Base-by-base conservation (phyloP, 2,888 invertebrate species). In the Catocala fraxini region DNA sequence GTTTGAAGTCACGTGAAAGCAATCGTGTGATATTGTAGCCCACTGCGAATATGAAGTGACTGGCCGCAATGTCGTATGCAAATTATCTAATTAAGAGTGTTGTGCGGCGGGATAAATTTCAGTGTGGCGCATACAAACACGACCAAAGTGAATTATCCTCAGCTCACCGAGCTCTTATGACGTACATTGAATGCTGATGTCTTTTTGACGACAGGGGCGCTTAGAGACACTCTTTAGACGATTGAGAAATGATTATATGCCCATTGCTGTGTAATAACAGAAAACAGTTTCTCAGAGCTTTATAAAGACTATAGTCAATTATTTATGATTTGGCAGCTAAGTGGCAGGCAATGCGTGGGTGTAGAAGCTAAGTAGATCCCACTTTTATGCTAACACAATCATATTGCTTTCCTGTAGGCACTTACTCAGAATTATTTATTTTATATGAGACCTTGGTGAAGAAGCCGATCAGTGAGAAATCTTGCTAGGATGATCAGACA, bases 141-240 rank as follows among this genome's bases (percentile, higher is more conserved):
- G 63, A 68, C 72, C 70, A 77, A 77, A 80, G 75, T 81, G 74
- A 83, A 81, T 85, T 83, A 83, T 80, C 74, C 55, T 51, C 74
- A 70, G 77, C 64, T 68, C 64, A 68, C 61, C 49, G 59, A 63
- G 64, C 62, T 73, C 61, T 67, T 56, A 62, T 54, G 65, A 59
- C 56, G 67, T 68, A 63, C 65, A 65, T 63, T 75, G 79, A 82
- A 81, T 80, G 67, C 69, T 85, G 80, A 86, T 86, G 83, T 71
- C 73, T 77, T 83, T 82, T 76, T 81, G 79, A 85, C 79, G 83
- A 85, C 77, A 65, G 53, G 60, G 59, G 58, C 65, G 57, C 63
- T 77, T 72, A 73, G 58, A 56, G 70, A 70, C 67, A 67, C 63
- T 59, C 45, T 53, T 63, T 60, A 65, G 51, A 35, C 53, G 54